These are phyloP conservation scores for Diaperis boleti DNA, from an alignment of 2,888 invertebrate species.

Conservation along the genomic window DNA sequence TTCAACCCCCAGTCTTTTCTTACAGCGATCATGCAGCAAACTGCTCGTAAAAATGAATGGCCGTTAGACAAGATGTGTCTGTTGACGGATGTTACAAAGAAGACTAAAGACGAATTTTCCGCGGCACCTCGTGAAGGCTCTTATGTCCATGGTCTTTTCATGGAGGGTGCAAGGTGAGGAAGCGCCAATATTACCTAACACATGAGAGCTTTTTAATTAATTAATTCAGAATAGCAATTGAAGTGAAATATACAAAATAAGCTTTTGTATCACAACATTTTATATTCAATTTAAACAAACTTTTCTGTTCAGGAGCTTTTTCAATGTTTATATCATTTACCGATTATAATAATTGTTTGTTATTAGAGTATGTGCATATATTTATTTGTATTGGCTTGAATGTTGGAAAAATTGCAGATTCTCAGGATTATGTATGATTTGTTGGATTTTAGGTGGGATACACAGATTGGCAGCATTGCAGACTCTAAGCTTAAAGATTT, in stretches of 20 bases:
- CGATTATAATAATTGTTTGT: no score
- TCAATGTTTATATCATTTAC: no score
- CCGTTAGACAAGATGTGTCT: constrained; percentile 96
- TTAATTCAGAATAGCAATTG: no score
- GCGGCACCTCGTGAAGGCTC: constrained; percentile 92
- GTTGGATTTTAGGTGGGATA: constrained; percentile 80
- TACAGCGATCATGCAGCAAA: constrained; percentile 98
- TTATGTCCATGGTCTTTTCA: constrained; percentile 87
- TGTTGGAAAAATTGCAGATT: background rate
- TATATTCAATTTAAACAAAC: no score
- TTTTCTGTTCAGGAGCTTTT: no score
- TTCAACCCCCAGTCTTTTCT: constrained; percentile 97
- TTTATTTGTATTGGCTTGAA: background rate
- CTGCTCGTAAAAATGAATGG: constrained; percentile 95
- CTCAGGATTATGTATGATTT: constrained; percentile 8
- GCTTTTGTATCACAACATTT: no score
- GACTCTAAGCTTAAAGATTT: constrained; percentile 91
- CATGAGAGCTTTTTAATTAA: no score
- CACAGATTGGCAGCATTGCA: constrained; percentile 78
- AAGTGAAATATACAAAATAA: no score
- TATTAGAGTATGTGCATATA: no score
- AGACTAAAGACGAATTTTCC: constrained; percentile 85
- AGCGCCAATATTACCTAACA: no score
- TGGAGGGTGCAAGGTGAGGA: constrained; percentile 86
- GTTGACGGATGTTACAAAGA: constrained; percentile 95